Percentiles rank a stretch among this genome's conserved stretches.
phyloP scores from a whole-genome alignment of 2,797 vertebrate genomes.

The Psittacula echo region DNA sequence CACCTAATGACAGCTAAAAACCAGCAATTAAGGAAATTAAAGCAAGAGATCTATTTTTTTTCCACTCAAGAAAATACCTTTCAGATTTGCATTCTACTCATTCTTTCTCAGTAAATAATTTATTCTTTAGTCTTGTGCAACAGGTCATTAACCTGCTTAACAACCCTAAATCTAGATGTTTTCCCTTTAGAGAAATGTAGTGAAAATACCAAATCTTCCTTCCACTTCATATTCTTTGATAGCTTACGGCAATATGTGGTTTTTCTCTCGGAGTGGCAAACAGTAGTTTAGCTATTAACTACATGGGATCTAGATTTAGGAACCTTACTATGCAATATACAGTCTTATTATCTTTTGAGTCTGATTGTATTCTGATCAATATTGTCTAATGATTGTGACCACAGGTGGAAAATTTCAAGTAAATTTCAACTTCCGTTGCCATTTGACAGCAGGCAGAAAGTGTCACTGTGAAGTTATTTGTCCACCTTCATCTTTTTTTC shows the following conservation, averaged over 20 bases:
- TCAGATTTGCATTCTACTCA: conserved; percentile 1
- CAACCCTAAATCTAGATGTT: conserved; percentile 23
- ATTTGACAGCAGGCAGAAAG: neutral
- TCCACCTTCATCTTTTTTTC: neutral
- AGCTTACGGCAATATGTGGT: neutral
- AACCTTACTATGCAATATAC: neutral
- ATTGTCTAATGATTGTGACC: neutral
- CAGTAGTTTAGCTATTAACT: neutral
- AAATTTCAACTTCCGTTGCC: neutral
- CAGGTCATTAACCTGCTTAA: conserved; percentile 51
- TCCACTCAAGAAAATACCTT: neutral
- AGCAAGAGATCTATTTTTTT: neutral
- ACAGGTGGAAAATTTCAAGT: neutral
- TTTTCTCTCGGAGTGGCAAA: neutral
- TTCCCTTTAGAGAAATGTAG: neutral
- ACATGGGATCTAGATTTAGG: neutral
- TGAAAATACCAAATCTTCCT: conserved; percentile 21
- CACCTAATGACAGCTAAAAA: neutral
- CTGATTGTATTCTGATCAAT: neutral
- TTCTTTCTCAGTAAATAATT: conserved; percentile 19
- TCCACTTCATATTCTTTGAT: conserved; percentile 10
- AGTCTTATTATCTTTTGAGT: neutral
- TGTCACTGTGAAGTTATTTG: neutral
- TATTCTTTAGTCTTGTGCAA: conserved; percentile 31
- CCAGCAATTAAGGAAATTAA: neutral